These are phyloP conservation scores for Dexiosoma caninum DNA, from an alignment of 2,888 invertebrate genomes.

Conservation along the genomic window DNA sequence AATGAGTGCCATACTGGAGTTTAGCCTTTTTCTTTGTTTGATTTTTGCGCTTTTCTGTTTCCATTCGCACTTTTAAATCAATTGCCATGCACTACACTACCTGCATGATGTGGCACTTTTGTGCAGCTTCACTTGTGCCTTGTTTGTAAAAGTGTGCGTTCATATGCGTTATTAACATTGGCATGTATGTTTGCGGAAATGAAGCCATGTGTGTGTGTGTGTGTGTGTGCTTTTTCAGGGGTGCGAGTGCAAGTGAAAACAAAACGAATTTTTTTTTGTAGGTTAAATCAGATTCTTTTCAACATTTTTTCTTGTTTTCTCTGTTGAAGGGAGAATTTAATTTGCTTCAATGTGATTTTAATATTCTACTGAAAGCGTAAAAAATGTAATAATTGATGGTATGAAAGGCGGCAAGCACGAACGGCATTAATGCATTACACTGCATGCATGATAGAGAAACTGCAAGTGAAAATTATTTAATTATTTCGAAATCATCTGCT, in stretches of 20 bases:
- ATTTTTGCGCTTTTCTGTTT: slow-evolving; percentile 7
- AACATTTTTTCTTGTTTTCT: background rate
- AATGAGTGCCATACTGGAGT: background rate
- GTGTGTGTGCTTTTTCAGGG: background rate
- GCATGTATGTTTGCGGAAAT: background rate
- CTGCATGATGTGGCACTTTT: slow-evolving; percentile 45
- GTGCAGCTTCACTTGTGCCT: slow-evolving; percentile 15
- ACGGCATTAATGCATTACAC: background rate
- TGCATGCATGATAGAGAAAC: too few relatives aligned
- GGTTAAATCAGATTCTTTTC: slow-evolving; percentile 13
- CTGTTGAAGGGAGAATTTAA: slow-evolving; percentile 42
- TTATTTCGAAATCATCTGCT: background rate
- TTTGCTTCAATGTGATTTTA: slow-evolving; percentile 52
- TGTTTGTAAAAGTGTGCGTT: slow-evolving; percentile 13
- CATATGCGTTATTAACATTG: background rate
- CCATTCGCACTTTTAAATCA: slow-evolving; percentile 45
- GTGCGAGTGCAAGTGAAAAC: background rate
- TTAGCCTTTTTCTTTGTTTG: background rate
- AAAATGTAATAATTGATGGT: background rate
- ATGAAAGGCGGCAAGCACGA: background rate
- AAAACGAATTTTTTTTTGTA: slow-evolving; percentile 7
- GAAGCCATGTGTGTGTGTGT: background rate
- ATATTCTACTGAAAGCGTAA: background rate
- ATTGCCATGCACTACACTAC: slow-evolving; percentile 54
- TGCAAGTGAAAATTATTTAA: background rate